Evolutionary conservation across 1,140 invertebrate genomes (phyloP).

Genomic region (Calycopis cecrops): DNA sequence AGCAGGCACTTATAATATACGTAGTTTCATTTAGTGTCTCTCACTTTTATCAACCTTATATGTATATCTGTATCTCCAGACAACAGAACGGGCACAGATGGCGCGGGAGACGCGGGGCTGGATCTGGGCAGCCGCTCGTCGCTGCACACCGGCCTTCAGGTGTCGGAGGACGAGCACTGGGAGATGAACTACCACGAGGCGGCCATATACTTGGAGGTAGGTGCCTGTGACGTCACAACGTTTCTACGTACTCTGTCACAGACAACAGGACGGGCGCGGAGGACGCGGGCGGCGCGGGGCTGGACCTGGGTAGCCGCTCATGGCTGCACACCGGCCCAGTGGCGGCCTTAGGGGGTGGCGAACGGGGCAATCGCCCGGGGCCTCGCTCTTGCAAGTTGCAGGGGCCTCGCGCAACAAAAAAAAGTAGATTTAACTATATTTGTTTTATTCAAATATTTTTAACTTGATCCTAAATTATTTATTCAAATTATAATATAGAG

Average conservation of each 20-base stretch:
- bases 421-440: no score
- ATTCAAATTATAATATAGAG: no score
- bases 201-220: slow-evolving; percentile 88
- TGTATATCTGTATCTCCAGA: slow-evolving; percentile 31
- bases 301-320: slow-evolving; percentile 70
- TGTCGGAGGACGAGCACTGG: slow-evolving; percentile 80
- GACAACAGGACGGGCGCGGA: slow-evolving; percentile 52
- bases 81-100: slow-evolving; percentile 47
- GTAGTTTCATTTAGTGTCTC: no score
- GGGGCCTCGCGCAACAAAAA: no score
- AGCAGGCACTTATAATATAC: no score
- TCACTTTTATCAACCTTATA: no score
- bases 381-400: no score
- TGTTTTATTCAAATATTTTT: no score
- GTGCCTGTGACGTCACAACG: not conserved
- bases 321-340: slow-evolving; percentile 68
- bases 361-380: no score
- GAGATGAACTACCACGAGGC: slow-evolving; percentile 94
- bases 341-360: no score
- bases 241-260: no score
- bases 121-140: slow-evolving; percentile 71
- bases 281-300: slow-evolving; percentile 50
- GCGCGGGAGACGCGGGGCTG: slow-evolving; percentile 53
- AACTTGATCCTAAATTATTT: no score
- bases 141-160: slow-evolving; percentile 65